phyloP scores from a whole-genome alignment of 2,888 invertebrate species.

The Tortricodes alternella region DNA sequence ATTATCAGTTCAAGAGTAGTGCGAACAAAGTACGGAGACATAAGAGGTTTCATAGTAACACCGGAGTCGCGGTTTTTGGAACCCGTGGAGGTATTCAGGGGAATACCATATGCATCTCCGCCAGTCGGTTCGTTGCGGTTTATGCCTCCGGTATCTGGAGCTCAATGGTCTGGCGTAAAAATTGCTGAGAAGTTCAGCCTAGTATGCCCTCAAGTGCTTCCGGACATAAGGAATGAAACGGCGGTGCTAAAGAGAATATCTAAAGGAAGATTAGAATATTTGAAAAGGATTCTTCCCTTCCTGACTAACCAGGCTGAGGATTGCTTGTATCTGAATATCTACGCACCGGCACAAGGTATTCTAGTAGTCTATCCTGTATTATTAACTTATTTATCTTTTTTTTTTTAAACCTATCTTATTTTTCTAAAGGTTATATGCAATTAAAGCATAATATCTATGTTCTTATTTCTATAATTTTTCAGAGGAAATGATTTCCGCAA shows the following conservation, averaged over 20 bases:
- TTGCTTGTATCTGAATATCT: slow-evolving; percentile 98
- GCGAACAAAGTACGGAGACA: slow-evolving; percentile 93
- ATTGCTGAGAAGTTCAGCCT: slow-evolving; percentile 94
- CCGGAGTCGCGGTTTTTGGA: slow-evolving; percentile 91
- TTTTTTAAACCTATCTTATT: neutral
- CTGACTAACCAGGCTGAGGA: slow-evolving; percentile 97
- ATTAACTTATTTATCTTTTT: neutral
- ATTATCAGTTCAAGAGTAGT: slow-evolving; percentile 91
- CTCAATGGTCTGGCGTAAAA: slow-evolving; percentile 95
- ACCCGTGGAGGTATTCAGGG: slow-evolving; percentile 95
- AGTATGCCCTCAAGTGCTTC: slow-evolving; percentile 95
- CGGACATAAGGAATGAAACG: slow-evolving; percentile 92
- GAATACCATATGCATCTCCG: slow-evolving; percentile 97
- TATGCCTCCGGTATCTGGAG: slow-evolving; percentile 97
- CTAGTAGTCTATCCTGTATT: slow-evolving; percentile 22
- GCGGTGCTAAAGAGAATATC: slow-evolving; percentile 93
- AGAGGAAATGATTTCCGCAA: no score
- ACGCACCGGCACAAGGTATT: slow-evolving; percentile 97
- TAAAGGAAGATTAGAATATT: slow-evolving; percentile 92
- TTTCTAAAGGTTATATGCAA: no score
- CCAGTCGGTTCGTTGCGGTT: slow-evolving; percentile 94
- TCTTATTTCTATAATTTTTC: no score
- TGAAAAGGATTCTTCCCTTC: slow-evolving; percentile 93
- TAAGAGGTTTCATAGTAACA: slow-evolving; percentile 92
- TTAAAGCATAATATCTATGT: no score